These are phyloP conservation scores for Anguilla japonica DNA, from an alignment of 2,113 vertebrate genomes.

Conservation along the genomic window DNA sequence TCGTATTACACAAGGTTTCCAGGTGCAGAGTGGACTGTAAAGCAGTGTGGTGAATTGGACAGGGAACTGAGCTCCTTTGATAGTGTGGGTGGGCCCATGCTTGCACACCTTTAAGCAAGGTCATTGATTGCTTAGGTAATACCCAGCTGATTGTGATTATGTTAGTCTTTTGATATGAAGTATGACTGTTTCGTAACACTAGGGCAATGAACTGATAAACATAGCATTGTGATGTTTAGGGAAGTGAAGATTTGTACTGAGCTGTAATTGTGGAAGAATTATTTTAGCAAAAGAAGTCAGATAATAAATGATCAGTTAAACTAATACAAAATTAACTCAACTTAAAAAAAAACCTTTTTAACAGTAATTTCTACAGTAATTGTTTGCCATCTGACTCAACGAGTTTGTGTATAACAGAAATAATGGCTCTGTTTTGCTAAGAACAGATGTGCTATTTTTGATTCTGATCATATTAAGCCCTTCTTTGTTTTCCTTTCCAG, in stretches of 20 bases:
- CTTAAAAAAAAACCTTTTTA: background rate
- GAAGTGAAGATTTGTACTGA: background rate
- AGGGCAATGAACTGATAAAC: background rate
- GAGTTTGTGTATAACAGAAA: background rate
- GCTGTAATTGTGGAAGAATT: background rate
- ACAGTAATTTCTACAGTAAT: background rate
- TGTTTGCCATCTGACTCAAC: background rate
- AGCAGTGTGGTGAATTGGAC: too few relatives aligned
- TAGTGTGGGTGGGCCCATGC: too few relatives aligned
- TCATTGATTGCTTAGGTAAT: too few relatives aligned
- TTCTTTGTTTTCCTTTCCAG: background rate
- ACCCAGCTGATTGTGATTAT: too few relatives aligned
- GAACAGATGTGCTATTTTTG: background rate
- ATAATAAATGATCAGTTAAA: background rate
- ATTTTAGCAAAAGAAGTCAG: background rate
- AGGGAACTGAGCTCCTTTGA: too few relatives aligned
- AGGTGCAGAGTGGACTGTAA: too few relatives aligned
- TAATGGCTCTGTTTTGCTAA: background rate
- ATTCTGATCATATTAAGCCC: slow-evolving; percentile 15
- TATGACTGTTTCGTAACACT: too few relatives aligned
- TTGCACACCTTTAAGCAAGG: too few relatives aligned
- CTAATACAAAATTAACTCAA: background rate
- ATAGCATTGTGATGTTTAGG: background rate
- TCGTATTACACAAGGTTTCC: too few relatives aligned
- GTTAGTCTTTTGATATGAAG: too few relatives aligned